A percentile compares a stretch with the other conserved stretches of the same genome.
phyloP scores from a whole-genome alignment of 2,888 invertebrate species.

The Melipona beecheii region DNA sequence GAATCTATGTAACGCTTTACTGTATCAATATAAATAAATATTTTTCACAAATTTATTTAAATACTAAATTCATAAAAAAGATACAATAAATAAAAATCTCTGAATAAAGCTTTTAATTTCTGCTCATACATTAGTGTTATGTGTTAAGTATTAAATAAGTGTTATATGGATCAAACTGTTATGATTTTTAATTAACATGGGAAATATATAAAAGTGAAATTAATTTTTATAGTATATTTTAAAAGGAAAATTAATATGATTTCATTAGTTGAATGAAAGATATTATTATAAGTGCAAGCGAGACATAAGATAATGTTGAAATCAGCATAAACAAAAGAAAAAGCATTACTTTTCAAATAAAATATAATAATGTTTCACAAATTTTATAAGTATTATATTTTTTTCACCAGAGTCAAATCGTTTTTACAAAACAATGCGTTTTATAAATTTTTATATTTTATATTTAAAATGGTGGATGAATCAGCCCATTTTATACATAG shows the following conservation, averaged over 20 bases:
- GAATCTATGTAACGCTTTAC: slow-evolving; percentile 28
- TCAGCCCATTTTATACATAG: slow-evolving; percentile 16
- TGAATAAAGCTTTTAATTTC: slow-evolving; percentile 6
- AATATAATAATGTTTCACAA: slow-evolving; percentile 12
- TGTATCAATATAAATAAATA: slow-evolving; percentile 38
- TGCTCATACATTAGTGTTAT: slow-evolving; percentile 14
- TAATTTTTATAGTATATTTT: slow-evolving; percentile 41
- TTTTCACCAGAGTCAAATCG: not conserved
- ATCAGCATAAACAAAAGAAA: slow-evolving; percentile 48
- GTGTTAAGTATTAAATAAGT: slow-evolving; percentile 42
- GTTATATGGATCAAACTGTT: slow-evolving; percentile 48
- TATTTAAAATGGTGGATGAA: slow-evolving; percentile 5
- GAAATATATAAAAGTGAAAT: slow-evolving; percentile 39
- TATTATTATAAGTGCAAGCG: slow-evolving; percentile 58
- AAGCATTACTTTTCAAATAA: slow-evolving; percentile 37
- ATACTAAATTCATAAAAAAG: slow-evolving; percentile 12
- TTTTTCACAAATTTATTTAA: not conserved
- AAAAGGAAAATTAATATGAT: slow-evolving; percentile 49
- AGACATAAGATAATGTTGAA: slow-evolving; percentile 55
- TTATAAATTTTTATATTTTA: slow-evolving; percentile 26
- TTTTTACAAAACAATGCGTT: slow-evolving; percentile 28
- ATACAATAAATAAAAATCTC: not conserved
- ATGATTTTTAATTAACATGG: slow-evolving; percentile 48
- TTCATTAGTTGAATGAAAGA: slow-evolving; percentile 56
- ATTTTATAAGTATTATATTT: slow-evolving; percentile 34